phyloP scores from a whole-genome alignment of 2,113 vertebrate genomes.

The Motacilla tschutschensis region DNA sequence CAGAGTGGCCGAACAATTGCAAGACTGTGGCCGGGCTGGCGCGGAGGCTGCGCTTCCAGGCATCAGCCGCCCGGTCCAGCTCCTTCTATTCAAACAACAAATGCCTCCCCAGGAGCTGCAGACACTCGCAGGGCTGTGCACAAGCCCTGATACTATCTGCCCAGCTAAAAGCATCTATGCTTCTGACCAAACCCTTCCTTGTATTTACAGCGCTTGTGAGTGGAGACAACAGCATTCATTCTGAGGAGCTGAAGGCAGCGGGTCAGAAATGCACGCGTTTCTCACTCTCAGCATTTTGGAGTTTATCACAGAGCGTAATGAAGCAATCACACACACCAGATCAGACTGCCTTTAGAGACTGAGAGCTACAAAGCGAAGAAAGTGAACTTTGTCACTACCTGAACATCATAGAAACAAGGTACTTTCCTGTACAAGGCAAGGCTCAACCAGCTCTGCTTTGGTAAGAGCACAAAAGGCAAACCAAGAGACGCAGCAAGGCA shows the following conservation, averaged over 20 bases:
- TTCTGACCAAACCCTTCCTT: constrained; percentile 92
- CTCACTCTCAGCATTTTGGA: background rate
- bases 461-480: background rate
- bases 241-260: background rate
- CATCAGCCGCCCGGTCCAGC: constrained; percentile 25
- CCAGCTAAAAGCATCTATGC: constrained; percentile 67
- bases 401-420: background rate
- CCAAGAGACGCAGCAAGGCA: background rate
- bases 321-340: background rate
- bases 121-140: constrained; percentile 51
- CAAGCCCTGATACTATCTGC: constrained; percentile 80
- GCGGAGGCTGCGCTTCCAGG: constrained; percentile 44
- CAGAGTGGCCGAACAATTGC: constrained; percentile 58
- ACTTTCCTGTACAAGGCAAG: background rate
- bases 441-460: background rate
- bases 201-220: constrained; percentile 71
- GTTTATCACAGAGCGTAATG: background rate
- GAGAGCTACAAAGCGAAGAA: background rate
- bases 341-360: background rate
- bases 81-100: constrained; percentile 55
- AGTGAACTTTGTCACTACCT: background rate
- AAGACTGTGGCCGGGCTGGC: constrained; percentile 35
- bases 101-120: constrained; percentile 35
- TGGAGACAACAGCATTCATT: background rate
- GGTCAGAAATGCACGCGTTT: background rate